These are phyloP conservation scores for Ceyx erithaca DNA, from an alignment of 2,797 vertebrate genomes.

Conservation along the genomic window DNA sequence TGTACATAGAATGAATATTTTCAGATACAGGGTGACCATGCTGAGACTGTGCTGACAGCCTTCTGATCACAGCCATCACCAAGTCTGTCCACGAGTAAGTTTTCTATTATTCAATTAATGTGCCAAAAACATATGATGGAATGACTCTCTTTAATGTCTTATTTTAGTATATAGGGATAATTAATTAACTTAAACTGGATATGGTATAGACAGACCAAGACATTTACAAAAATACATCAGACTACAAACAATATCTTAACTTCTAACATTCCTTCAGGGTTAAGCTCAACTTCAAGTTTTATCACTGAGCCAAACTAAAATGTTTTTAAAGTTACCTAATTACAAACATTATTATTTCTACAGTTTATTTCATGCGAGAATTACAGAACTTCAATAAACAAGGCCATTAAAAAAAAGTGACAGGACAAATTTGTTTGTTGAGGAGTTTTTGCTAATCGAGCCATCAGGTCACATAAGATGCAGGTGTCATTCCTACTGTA, in stretches of 20 bases:
- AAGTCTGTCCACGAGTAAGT: not conserved
- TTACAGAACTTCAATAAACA: not conserved
- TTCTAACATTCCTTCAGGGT: not conserved
- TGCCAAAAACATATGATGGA: not conserved
- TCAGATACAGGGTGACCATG: not conserved
- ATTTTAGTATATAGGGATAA: not conserved
- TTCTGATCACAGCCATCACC: not conserved
- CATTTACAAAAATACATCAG: not conserved
- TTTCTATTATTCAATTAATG: not conserved
- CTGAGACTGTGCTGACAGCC: not conserved
- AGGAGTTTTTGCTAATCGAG: not conserved
- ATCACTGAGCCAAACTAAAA: not conserved
- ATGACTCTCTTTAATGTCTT: not conserved
- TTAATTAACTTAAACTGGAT: not conserved
- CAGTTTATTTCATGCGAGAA: not conserved
- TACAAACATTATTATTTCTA: not conserved
- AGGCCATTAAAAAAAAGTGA: not conserved
- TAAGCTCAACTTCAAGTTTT: not conserved
- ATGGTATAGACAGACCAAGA: accelerated
- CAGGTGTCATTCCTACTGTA: not conserved
- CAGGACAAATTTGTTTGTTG: not conserved
- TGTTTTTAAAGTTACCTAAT: not conserved
- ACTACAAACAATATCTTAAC: not conserved
- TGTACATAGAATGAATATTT: not conserved
- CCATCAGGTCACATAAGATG: not conserved